Evolutionary conservation across 2,888 invertebrate species (phyloP), one percentile per base, ranked within the genome.

Genomic region (Margaritifera margaritifera): DNA sequence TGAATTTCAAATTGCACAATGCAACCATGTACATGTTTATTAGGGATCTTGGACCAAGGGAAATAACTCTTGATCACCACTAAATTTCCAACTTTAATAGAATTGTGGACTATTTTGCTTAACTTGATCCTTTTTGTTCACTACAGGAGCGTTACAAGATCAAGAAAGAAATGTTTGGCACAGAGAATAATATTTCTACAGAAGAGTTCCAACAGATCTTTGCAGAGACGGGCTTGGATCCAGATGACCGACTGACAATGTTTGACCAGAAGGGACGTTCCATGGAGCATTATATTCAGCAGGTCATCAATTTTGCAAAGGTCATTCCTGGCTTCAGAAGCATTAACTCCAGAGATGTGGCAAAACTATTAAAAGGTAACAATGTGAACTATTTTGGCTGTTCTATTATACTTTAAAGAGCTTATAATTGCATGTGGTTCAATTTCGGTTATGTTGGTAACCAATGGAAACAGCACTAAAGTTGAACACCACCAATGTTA

Each of bases 261-360:
- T 72, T 81, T 22, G 74, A 79, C 56, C 74, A 74, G 61, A 77
- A 75, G 20, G 76, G 73, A 2, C 56, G 65, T 42, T 54, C 64
- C 20, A 77, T 79, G 71, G 77, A 81, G 53, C 70, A 74, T 42
- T 66, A 68, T 19, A 78, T 81, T n/a, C 74, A 78, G 18, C 78
- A 77, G 62, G 79, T 71, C 60, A 78, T 81, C 50, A 77, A 79
- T 52, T 81, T 73, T 27, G 78, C 77, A 0, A 79, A 79, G 60
- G 72, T 76, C 62, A 74, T 81, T 5, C 78, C 79, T 19, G 81
- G 81, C 11, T 81, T 79, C 64, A 78, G 74, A n/a, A 52, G 68
- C n/a, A 58, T 81, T 0, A 71, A 76, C 54, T 72, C 75, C 1
- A 75, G 75, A 64, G 81, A 81, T 62, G 79, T 79, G 52, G 69